Base-by-base conservation (phyloP, 2,888 invertebrate genomes). In the Macroteleia sp. region DNA sequence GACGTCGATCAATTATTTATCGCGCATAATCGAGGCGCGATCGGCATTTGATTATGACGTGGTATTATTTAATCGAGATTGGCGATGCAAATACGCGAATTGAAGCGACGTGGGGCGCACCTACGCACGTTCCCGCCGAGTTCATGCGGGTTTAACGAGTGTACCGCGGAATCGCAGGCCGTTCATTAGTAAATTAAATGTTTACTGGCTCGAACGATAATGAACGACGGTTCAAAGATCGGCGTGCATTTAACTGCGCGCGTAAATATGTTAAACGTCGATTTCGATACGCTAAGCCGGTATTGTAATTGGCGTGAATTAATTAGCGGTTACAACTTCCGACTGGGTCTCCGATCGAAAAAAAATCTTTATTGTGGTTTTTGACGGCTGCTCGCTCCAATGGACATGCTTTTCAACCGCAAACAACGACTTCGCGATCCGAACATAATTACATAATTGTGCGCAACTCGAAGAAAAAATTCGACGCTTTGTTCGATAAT, bases 131-230 rank as follows among this genome's bases (percentile, higher is more conserved):
- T 25, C 4, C 14, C 64, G 36, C 32, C 25, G 36, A 48, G 56
- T 41, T 39, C 42, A 39, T 41, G 42, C 48, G 50, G 39, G 20
- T 61, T 54, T 28, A 36, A 71, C 44, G 70, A 46, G 46, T 41
- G 42, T 25, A 36, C 39, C 56, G 56, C 56, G 62, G 32, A 56
- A 62, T 62, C 22, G 61, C 36, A 12, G 41, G 12, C 22, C 61
- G 67, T 67, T 75, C 75, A 75, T 75, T 75, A 75, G 75, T 52
- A 67, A 67, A 75, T 75, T 52, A 67, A 75, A 75, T 41, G 67
- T 67, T 61, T 75, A 75, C 54, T 61, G 41, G 54, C 54, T 30
- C 36, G 14, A 61, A 48, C 61, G 67, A 61, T 67, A 75, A 67
- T 56, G 67, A 67, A 57, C 61, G 59, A n/a, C 56, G 54, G 62